These are phyloP conservation scores for Drosophila setifemur DNA, from an alignment of 1,140 invertebrate genomes.

Conservation along the genomic window DNA sequence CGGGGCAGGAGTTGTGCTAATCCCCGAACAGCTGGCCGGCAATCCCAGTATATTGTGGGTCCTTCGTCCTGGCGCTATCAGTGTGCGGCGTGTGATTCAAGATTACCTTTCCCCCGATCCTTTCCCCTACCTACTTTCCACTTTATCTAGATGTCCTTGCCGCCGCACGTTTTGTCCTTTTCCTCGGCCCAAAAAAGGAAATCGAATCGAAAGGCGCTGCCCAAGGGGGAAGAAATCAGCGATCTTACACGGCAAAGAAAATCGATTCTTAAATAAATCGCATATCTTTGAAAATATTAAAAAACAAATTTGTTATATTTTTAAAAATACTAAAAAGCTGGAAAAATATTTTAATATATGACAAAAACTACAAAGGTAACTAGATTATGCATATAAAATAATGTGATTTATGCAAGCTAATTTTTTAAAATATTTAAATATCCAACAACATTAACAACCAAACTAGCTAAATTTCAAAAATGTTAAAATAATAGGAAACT, in stretches of 20 bases:
- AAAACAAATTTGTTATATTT: no score
- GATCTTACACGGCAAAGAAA: constrained; percentile 6
- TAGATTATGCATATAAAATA: no score
- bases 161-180: constrained; percentile 25
- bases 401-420: no score
- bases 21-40: constrained; percentile 66
- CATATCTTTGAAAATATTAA: no score
- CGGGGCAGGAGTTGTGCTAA: constrained; percentile 25
- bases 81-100: constrained; percentile 52
- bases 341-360: no score
- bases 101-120: constrained; percentile 50
- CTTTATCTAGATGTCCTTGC: constrained; percentile 67
- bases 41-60: constrained; percentile 32
- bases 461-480: no score
- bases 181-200: neutral
- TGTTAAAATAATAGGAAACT: no score
- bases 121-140: constrained; percentile 26
- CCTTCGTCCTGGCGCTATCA: constrained; percentile 51
- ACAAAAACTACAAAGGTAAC: no score
- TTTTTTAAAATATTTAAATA: no score
- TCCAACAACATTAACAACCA: no score
- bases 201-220: constrained; percentile 2
- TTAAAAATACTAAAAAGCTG: no score
- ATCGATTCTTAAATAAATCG: neutral
- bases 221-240: neutral